A percentile compares a stretch with the other conserved stretches of the same genome.
phyloP scores from a whole-genome alignment of 2,888 invertebrate species.

The Melangyna quadrimaculata region DNA sequence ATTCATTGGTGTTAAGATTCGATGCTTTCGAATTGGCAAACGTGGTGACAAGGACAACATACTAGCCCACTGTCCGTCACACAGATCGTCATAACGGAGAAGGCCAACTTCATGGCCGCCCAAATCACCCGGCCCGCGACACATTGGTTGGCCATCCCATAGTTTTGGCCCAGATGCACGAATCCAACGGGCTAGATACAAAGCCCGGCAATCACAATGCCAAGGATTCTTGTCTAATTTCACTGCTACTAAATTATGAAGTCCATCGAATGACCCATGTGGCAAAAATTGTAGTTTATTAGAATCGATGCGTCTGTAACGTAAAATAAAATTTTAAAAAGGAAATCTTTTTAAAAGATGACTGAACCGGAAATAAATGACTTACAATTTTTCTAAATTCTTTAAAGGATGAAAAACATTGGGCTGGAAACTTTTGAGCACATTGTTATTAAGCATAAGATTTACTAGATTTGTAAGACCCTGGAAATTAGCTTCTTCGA shows the following conservation, averaged over 20 bases:
- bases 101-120: constrained; percentile 82
- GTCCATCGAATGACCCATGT: constrained; percentile 83
- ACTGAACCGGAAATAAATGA: no score
- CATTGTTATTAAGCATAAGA: constrained; percentile 84
- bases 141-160: constrained; percentile 82
- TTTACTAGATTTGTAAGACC: constrained; percentile 82
- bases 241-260: constrained; percentile 83
- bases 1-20: constrained; percentile 79
- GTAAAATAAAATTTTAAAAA: constrained; percentile 29
- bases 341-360: neutral
- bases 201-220: constrained; percentile 85
- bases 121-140: constrained; percentile 82
- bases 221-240: constrained; percentile 85
- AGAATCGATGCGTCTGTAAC: constrained; percentile 83
- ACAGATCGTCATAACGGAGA: constrained; percentile 85
- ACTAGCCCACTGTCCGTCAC: constrained; percentile 88
- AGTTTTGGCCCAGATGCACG: constrained; percentile 81
- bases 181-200: constrained; percentile 85
- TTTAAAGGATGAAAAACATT: constrained; percentile 80
- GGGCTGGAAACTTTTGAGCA: constrained; percentile 81
- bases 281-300: constrained; percentile 86
- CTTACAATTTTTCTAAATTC: constrained; percentile 82
- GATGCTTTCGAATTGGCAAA: constrained; percentile 79
- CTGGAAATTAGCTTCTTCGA: constrained; percentile 81
- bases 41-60: constrained; percentile 82